phyloP scores from a whole-genome alignment of 2,797 vertebrate species.

The Catostomus latipinnis region DNA sequence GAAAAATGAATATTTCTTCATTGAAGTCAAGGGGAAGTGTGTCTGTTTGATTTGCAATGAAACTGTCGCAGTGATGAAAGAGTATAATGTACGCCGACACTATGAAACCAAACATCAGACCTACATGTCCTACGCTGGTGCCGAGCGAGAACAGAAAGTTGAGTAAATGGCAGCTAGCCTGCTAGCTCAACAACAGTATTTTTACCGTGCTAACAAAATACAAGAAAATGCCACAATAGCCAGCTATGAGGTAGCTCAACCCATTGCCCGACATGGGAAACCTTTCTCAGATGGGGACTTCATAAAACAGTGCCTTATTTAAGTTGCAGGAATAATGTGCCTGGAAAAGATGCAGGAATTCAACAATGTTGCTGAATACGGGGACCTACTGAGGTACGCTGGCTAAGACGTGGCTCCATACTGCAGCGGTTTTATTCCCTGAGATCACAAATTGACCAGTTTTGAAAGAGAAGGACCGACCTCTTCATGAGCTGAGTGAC shows the following conservation, averaged over 20 bases:
- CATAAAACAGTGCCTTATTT: too few species aligned
- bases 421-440: conserved; percentile 25
- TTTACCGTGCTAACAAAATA: too few species aligned
- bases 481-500: conserved; percentile 36
- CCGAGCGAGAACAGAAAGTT: background rate
- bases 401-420: background rate
- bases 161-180: background rate
- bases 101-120: conserved; percentile 12
- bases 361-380: conserved; percentile 40
- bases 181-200: background rate
- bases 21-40: conserved; percentile 40
- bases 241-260: conserved; percentile 14
- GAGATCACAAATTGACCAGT: conserved; percentile 32
- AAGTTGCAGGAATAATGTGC: too few species aligned
- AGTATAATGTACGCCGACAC: conserved; percentile 10
- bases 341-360: too few species aligned
- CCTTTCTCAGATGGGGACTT: too few species aligned
- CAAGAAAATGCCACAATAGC: too few species aligned
- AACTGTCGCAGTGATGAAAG: background rate
- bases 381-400: conserved; percentile 41
- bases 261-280: background rate
- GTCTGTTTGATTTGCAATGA: conserved; percentile 45
- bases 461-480: conserved; percentile 37
- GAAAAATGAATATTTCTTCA: conserved; percentile 42
- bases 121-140: background rate